These are phyloP conservation scores for Siniperca chuatsi DNA, from an alignment of 2,113 vertebrate species.

Conservation along the genomic window DNA sequence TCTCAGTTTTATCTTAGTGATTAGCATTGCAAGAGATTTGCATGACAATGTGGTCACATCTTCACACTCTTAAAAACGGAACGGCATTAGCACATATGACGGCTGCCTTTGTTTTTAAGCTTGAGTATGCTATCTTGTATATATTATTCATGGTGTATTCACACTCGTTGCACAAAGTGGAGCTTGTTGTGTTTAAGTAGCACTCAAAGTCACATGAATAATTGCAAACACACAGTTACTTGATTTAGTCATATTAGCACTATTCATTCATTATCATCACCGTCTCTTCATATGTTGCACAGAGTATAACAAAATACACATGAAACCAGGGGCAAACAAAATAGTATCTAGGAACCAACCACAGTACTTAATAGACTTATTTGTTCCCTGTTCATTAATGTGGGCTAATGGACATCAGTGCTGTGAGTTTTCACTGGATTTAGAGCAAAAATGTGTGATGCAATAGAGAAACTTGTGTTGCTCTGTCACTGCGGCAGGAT, in stretches of 20 bases:
- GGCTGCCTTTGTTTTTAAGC: conserved; percentile 30
- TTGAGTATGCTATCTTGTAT: conserved; percentile 24
- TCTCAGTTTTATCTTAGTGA: conserved; percentile 42
- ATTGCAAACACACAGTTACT: conserved; percentile 25
- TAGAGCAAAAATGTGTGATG: conserved; percentile 46
- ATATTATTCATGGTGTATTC: conserved; percentile 58
- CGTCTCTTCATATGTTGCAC: neutral
- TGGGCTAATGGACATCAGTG: conserved; percentile 29
- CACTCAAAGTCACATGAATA: conserved; percentile 56
- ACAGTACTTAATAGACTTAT: neutral
- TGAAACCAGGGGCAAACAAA: conserved; percentile 9
- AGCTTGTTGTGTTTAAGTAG: conserved; percentile 51
- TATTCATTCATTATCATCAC: conserved; percentile 11
- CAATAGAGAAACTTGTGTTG: conserved; percentile 43
- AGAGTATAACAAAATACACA: neutral
- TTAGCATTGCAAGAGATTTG: conserved; percentile 65
- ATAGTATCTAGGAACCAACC: neutral
- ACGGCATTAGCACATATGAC: conserved; percentile 46
- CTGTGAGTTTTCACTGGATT: conserved; percentile 46
- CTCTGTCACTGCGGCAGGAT: conserved; percentile 63
- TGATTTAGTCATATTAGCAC: conserved; percentile 31
- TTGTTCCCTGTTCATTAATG: conserved; percentile 9
- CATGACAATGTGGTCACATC: conserved; percentile 67
- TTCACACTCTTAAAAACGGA: conserved; percentile 47
- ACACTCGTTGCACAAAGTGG: conserved; percentile 43